phyloP scores from a whole-genome alignment of 2,888 invertebrate species.

The Dysmachus trigonus region DNA sequence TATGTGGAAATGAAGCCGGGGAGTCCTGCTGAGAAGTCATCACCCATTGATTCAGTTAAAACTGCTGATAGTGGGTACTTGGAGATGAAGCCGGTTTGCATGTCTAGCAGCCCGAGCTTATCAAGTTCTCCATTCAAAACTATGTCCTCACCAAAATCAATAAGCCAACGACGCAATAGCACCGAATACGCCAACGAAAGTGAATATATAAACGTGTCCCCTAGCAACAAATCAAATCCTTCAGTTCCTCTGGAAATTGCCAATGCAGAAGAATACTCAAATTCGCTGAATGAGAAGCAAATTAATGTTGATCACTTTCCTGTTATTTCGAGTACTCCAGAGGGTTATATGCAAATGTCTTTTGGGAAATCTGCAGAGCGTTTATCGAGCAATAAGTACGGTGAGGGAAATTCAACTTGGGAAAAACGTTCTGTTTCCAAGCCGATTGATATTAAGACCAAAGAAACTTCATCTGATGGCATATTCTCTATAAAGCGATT shows the following conservation, averaged over 20 bases:
- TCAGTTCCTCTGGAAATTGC: constrained; percentile 38
- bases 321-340: constrained; percentile 61
- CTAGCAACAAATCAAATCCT: constrained; percentile 45
- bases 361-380: constrained; percentile 62
- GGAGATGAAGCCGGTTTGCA: constrained; percentile 64
- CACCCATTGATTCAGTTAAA: constrained; percentile 31
- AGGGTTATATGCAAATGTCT: constrained; percentile 76
- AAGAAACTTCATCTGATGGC: constrained; percentile 48
- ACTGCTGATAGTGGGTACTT: constrained; percentile 59
- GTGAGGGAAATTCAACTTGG: constrained; percentile 51
- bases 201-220: constrained; percentile 51
- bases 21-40: constrained; percentile 52
- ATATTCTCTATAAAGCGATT: constrained; percentile 46
- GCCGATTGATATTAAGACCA: constrained; percentile 49
- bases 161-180: neutral
- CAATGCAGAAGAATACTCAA: constrained; percentile 4
- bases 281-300: constrained; percentile 52
- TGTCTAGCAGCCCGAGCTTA: constrained; percentile 52
- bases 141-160: constrained; percentile 5
- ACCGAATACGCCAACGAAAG: constrained; percentile 9
- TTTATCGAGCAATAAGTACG: neutral
- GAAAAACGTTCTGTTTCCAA: constrained; percentile 42
- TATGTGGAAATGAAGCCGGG: constrained; percentile 73
- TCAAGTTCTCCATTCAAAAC: constrained; percentile 53
- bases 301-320: constrained; percentile 55